Conservation (phyloP, 2,797 vertebrate species). For the Trachops cirrhosus region DNA sequence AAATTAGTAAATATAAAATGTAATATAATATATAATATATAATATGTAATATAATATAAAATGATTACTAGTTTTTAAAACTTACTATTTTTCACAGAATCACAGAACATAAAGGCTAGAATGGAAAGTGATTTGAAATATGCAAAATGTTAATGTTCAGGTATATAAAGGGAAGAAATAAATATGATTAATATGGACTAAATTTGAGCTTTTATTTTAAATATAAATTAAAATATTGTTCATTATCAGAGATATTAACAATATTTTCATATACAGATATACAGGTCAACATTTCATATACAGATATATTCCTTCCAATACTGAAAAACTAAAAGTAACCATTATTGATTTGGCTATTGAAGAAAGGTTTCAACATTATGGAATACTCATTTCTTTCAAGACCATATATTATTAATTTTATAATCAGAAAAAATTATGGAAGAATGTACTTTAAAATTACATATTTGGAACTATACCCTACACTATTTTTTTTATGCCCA, state of each 20-base stretch:
- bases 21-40: no score
- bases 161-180: background rate
- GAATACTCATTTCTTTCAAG: constrained; percentile 25
- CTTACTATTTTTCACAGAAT: background rate
- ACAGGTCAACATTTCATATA: background rate
- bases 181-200: background rate
- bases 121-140: background rate
- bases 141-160: background rate
- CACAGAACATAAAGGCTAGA: background rate
- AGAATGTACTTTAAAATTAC: background rate
- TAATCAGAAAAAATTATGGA: background rate
- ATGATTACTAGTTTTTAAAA: background rate
- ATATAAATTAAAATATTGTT: background rate
- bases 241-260: background rate
- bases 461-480: background rate
- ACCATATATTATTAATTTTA: background rate
- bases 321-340: background rate
- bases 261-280: background rate
- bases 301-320: background rate
- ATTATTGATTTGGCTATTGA: background rate
- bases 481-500: background rate
- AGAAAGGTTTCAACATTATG: background rate
- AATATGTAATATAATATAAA: background rate
- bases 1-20: background rate
- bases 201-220: constrained; percentile 14